Evolutionary conservation across 2,888 invertebrate species (phyloP).

Genomic region (Epistrophella euchroma): DNA sequence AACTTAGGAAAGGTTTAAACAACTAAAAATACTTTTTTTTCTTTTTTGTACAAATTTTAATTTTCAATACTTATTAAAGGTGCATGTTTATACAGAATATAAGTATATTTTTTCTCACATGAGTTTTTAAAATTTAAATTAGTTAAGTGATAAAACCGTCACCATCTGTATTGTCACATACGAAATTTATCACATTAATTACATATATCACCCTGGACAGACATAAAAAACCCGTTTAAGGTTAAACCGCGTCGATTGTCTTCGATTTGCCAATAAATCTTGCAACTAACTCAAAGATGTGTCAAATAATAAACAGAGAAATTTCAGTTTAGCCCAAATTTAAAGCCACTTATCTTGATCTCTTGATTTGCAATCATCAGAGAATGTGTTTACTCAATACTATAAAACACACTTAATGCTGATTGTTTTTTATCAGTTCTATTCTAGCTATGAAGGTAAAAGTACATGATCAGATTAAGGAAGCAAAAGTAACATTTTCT

Average conservation of each 20-base stretch:
- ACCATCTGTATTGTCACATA: neutral
- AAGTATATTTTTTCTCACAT: too few species aligned
- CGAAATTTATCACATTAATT: conserved; percentile 11
- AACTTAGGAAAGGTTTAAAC: too few species aligned
- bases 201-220: neutral
- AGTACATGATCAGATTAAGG: neutral
- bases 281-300: neutral
- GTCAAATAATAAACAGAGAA: conserved; percentile 3
- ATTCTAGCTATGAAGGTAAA: conserved; percentile 52
- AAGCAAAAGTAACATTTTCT: neutral
- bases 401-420: conserved; percentile 31
- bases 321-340: conserved; percentile 1
- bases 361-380: neutral
- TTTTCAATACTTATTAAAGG: too few species aligned
- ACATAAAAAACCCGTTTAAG: conserved; percentile 2
- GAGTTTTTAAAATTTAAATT: too few species aligned
- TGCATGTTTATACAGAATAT: too few species aligned
- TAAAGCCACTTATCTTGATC: conserved; percentile 8
- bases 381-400: neutral
- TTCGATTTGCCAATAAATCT: conserved; percentile 28
- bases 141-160: too few species aligned
- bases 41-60: too few species aligned
- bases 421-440: conserved; percentile 6
- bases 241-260: neutral
- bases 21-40: too few species aligned